A percentile compares a stretch with the other conserved stretches of the same genome.
Conservation (phyloP, 2,888 invertebrate species). For the Agrochola litura region DNA sequence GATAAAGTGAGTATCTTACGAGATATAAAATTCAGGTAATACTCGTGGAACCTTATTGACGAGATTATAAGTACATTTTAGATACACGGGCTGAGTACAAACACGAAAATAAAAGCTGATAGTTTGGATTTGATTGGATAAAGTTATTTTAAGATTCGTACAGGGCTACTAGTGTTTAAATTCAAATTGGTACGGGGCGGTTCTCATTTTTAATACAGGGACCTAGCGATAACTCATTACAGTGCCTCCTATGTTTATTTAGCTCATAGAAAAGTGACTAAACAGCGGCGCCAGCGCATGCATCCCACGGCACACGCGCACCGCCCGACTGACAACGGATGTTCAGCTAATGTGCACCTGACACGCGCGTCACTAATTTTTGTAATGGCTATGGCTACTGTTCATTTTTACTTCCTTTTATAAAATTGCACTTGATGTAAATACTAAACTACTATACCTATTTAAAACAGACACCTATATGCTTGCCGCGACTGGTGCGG, state of each 20-base stretch:
- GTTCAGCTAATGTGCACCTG: constrained; percentile 24
- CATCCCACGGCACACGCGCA: constrained; percentile 10
- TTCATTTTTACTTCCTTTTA: neutral
- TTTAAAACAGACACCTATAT: neutral
- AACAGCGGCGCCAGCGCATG: constrained; percentile 4
- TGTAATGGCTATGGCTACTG: constrained; percentile 12
- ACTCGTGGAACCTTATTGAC: neutral
- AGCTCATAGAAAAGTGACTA: neutral
- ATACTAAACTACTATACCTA: neutral
- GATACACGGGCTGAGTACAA: neutral
- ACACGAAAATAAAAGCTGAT: neutral
- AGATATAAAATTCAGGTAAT: neutral
- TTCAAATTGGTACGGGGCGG: too few relatives aligned
- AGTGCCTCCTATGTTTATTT: neutral
- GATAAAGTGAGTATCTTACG: neutral
- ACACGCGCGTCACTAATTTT: constrained; percentile 36
- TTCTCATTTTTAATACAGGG: neutral
- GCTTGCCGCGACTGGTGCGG: neutral
- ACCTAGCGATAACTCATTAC: too few relatives aligned
- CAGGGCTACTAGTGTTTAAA: neutral
- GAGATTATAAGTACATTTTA: neutral
- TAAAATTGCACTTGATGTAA: neutral
- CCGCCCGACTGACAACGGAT: neutral
- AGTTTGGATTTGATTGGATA: neutral
- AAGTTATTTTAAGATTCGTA: neutral